Percentiles rank a stretch among this genome's conserved stretches.
phyloP scores from a whole-genome alignment of 2,113 vertebrate genomes.

The Aldabrachelys gigantea region DNA sequence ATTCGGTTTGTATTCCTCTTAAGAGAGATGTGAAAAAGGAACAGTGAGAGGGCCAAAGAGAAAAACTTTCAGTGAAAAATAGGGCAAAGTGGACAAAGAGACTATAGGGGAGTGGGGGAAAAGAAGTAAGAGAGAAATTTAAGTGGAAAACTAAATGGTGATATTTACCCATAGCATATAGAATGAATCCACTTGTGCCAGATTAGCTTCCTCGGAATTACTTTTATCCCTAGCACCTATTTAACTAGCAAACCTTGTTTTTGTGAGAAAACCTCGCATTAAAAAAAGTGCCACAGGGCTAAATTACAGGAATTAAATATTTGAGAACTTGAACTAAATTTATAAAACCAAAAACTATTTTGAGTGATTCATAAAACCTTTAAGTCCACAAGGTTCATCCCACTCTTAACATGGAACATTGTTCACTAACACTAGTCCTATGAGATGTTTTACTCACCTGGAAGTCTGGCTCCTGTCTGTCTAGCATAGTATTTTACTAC shows the following conservation, averaged over 20 bases:
- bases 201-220: slow-evolving; percentile 14
- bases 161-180: slow-evolving; percentile 50
- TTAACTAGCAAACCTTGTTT: slow-evolving; percentile 30
- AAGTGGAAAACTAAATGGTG: slow-evolving; percentile 17
- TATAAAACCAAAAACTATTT: slow-evolving; percentile 50
- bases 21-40: not conserved
- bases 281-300: slow-evolving; percentile 36
- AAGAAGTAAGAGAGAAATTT: slow-evolving; percentile 1
- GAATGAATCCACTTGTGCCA: slow-evolving; percentile 31
- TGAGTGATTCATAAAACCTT: slow-evolving; percentile 12
- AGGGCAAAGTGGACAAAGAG: not conserved
- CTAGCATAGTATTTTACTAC: slow-evolving; percentile 48
- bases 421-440: slow-evolving; percentile 9
- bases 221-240: slow-evolving; percentile 46
- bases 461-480: slow-evolving; percentile 39
- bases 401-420: slow-evolving; percentile 22
- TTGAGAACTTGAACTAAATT: slow-evolving; percentile 22
- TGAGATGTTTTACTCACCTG: slow-evolving; percentile 44
- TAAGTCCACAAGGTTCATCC: slow-evolving; percentile 31
- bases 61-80: not conserved
- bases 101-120: not conserved
- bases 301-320: slow-evolving; percentile 29
- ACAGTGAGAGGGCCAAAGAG: not conserved
- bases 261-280: slow-evolving; percentile 9
- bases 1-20: not conserved